Percentiles rank a stretch among this genome's conserved stretches.
Conservation (phyloP, 2,113 vertebrate genomes). For the Meleagris gallopavo region DNA sequence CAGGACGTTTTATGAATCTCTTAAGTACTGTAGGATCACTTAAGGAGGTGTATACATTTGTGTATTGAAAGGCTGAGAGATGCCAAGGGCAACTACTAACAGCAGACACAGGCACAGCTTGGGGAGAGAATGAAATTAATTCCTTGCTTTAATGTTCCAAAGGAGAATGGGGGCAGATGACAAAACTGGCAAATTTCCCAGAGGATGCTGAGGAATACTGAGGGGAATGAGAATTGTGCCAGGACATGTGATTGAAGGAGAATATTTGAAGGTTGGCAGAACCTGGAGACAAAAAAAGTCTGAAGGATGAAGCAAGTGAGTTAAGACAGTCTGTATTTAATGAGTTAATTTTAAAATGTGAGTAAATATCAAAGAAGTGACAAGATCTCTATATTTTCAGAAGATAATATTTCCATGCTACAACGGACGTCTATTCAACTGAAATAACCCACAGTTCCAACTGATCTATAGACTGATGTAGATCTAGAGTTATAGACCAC, state of each 20-base stretch:
- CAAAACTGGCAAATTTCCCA: slow-evolving; percentile 62
- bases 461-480: background rate
- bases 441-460: background rate
- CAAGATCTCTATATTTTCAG: background rate
- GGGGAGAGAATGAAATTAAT: slow-evolving; percentile 50
- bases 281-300: background rate
- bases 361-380: background rate
- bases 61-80: background rate
- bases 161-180: slow-evolving; percentile 57
- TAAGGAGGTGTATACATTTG: background rate
- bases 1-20: background rate
- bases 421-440: background rate
- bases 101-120: slow-evolving; percentile 22
- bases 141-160: slow-evolving; percentile 36
- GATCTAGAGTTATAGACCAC: background rate
- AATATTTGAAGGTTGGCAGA: slow-evolving; percentile 11
- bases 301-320: background rate
- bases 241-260: slow-evolving; percentile 44
- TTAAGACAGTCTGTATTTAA: background rate
- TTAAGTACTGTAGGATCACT: background rate
- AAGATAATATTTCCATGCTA: background rate
- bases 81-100: slow-evolving; percentile 3
- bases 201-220: slow-evolving; percentile 38
- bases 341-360: background rate
- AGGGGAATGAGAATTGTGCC: slow-evolving; percentile 16